phyloP scores from a whole-genome alignment of 2,797 vertebrate species.

The Pangasius mekongensis region DNA sequence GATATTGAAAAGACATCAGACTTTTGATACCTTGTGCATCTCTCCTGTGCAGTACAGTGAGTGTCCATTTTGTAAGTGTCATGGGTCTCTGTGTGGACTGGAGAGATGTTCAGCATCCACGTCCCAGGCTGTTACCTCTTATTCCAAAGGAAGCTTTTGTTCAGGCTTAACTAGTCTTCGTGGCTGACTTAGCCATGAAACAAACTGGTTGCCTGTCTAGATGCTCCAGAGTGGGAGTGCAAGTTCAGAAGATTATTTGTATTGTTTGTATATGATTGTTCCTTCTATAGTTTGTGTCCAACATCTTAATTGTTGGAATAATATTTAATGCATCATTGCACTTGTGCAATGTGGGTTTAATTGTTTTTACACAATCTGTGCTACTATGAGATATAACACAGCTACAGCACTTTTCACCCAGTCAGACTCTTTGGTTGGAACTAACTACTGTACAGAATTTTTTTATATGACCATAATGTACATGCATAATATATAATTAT shows the following conservation, averaged over 20 bases:
- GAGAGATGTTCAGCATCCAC: not conserved
- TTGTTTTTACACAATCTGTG: not conserved
- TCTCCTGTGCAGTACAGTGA: not conserved
- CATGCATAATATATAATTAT: not conserved
- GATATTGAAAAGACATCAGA: not conserved
- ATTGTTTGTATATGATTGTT: not conserved
- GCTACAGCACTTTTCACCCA: not conserved
- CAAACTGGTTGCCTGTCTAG: slow-evolving; percentile 20
- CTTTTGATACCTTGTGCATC: not conserved
- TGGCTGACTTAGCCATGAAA: slow-evolving; percentile 48
- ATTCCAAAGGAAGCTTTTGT: slow-evolving; percentile 42
- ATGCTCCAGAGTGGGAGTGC: slow-evolving; percentile 15
- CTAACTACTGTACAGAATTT: not conserved
- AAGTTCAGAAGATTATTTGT: not conserved
- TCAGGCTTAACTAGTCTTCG: slow-evolving; percentile 45
- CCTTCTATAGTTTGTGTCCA: not conserved
- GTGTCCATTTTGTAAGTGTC: not conserved
- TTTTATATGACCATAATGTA: not conserved
- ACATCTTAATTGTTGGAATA: not conserved
- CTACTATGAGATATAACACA: not conserved
- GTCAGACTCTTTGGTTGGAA: not conserved
- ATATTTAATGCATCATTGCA: not conserved
- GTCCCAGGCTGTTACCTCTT: slow-evolving; percentile 5
- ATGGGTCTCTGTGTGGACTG: not conserved
- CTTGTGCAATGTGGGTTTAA: not conserved